These are phyloP conservation scores for Acarapis woodi DNA, from an alignment of 1,140 invertebrate genomes.

Conservation along the genomic window DNA sequence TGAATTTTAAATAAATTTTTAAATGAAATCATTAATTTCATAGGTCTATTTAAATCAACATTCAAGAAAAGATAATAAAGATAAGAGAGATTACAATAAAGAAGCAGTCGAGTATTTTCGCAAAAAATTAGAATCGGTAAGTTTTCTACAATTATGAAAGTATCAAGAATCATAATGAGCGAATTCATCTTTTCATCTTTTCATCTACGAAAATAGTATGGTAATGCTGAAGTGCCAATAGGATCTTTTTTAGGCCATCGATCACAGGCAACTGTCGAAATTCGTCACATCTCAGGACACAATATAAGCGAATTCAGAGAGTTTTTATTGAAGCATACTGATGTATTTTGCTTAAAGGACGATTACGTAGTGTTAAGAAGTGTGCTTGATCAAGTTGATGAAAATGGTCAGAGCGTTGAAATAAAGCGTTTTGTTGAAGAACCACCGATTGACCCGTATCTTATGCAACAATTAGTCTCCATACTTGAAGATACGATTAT, in stretches of 20 bases:
- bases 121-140: slow-evolving; percentile 22
- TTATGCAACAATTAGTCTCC: slow-evolving; percentile 12
- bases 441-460: slow-evolving; percentile 14
- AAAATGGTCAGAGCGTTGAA: slow-evolving; percentile 15
- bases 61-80: neutral
- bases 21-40: neutral
- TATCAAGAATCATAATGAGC: too few relatives aligned
- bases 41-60: neutral
- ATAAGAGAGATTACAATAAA: slow-evolving; percentile 41
- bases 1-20: neutral
- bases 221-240: slow-evolving; percentile 32
- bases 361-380: slow-evolving; percentile 38
- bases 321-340: slow-evolving; percentile 51
- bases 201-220: slow-evolving; percentile 14
- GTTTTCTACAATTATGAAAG: too few relatives aligned
- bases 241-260: slow-evolving; percentile 64
- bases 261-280: slow-evolving; percentile 54
- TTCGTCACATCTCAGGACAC: slow-evolving; percentile 69
- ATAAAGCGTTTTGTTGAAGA: slow-evolving; percentile 13
- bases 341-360: slow-evolving; percentile 56
- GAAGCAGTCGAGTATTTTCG: slow-evolving; percentile 85
- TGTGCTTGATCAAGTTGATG: slow-evolving; percentile 36
- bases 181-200: too few relatives aligned
- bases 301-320: slow-evolving; percentile 78
- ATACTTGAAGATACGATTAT: slow-evolving; percentile 2